Evolutionary conservation across 2,797 vertebrate species (phyloP).

Genomic region (Taenioides sp.): DNA sequence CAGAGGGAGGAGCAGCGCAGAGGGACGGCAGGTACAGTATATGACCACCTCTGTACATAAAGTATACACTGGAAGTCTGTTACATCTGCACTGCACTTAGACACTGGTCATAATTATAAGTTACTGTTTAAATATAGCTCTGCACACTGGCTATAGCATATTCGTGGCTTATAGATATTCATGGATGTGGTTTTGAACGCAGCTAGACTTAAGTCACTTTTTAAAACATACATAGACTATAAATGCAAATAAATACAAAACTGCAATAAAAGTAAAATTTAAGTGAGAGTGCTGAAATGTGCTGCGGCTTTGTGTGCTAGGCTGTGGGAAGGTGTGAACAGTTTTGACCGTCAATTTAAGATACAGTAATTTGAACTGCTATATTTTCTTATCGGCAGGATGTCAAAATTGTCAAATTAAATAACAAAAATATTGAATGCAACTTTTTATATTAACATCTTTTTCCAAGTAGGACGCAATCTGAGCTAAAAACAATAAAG

Average conservation of each 20-base stretch:
- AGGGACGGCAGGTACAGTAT: slow-evolving; percentile 86
- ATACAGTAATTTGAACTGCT: neutral
- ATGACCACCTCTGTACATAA: neutral
- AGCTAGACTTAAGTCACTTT: neutral
- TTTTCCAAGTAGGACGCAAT: neutral
- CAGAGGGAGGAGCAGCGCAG: slow-evolving; percentile 91
- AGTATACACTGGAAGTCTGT: neutral
- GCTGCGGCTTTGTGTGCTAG: neutral
- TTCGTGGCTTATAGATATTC: slow-evolving; percentile 2
- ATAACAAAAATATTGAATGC: no score
- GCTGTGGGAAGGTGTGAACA: neutral
- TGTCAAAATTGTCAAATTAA: no score
- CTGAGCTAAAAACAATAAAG: neutral
- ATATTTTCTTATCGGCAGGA: neutral
- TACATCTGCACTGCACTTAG: neutral
- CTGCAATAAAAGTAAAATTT: neutral
- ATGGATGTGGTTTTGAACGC: neutral
- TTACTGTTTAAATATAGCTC: slow-evolving; percentile 2
- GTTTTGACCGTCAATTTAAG: neutral
- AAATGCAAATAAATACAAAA: neutral
- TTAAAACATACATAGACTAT: neutral
- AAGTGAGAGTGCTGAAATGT: neutral
- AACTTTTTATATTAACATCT: neutral
- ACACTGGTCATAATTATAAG: neutral
- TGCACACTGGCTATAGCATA: neutral